phyloP scores from a whole-genome alignment of 2,797 vertebrate genomes.

The Acipenser transmontanus region DNA sequence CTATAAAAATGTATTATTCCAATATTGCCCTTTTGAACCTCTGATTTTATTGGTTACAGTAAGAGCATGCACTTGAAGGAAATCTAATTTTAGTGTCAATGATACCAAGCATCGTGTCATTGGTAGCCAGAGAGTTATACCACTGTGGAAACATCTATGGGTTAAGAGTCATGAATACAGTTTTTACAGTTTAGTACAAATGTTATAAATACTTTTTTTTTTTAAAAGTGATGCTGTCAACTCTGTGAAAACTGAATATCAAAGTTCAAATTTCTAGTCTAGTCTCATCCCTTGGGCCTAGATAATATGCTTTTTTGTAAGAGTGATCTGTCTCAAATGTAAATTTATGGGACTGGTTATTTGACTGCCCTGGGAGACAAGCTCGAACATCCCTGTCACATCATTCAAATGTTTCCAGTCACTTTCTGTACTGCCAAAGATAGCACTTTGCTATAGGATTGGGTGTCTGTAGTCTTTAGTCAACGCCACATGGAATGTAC shows the following conservation, averaged over 20 bases:
- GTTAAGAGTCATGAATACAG: too few relatives aligned
- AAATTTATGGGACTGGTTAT: too few relatives aligned
- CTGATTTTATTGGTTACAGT: constrained; percentile 22
- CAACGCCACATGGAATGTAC: constrained; percentile 8
- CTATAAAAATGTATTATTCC: not conserved
- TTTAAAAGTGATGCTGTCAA: too few relatives aligned
- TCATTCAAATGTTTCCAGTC: too few relatives aligned
- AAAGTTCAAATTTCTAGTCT: constrained; percentile 22
- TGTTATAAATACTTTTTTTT: too few relatives aligned
- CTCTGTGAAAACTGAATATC: too few relatives aligned
- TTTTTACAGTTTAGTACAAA: too few relatives aligned
- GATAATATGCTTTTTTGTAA: constrained; percentile 44
- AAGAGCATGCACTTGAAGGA: constrained; percentile 13
- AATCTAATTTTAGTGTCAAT: constrained; percentile 26
- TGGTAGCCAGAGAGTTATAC: too few relatives aligned
- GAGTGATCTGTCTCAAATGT: constrained; percentile 36
- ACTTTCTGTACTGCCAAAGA: not conserved
- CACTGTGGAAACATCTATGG: constrained; percentile 17
- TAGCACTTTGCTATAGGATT: constrained; percentile 6
- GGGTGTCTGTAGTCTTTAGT: constrained; percentile 9
- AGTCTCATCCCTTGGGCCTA: constrained; percentile 37
- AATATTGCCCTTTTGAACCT: constrained; percentile 17
- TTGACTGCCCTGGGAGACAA: too few relatives aligned
- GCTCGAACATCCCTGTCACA: too few relatives aligned
- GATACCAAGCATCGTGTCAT: not conserved